These are phyloP conservation scores for Podotricha telesiphe DNA, from an alignment of 2,888 invertebrate genomes.

Conservation along the genomic window DNA sequence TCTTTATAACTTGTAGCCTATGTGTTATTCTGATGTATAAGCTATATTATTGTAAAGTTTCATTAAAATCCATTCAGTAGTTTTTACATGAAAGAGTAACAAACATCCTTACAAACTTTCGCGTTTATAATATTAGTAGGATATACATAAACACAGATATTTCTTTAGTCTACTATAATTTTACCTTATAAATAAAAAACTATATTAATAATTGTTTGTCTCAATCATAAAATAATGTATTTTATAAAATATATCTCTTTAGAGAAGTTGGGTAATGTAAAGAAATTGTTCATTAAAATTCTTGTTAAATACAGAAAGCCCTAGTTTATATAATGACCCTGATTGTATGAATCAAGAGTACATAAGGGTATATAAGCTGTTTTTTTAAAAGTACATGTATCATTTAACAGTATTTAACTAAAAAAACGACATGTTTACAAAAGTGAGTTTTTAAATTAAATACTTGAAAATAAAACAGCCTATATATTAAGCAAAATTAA, in stretches of 20 bases:
- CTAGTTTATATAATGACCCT: neutral
- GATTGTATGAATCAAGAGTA: neutral
- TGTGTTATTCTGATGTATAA: no score
- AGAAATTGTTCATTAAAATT: neutral
- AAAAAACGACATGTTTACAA: slow-evolving; percentile 2
- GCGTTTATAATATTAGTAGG: no score
- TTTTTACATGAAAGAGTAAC: no score
- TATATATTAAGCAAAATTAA: neutral
- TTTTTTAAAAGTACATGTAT: neutral
- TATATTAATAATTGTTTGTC: neutral
- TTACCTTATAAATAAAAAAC: no score
- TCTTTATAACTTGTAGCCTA: no score
- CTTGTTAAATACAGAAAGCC: slow-evolving; percentile 3
- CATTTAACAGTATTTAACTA: neutral
- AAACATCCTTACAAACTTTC: no score
- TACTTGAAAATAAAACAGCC: neutral
- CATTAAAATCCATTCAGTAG: no score
- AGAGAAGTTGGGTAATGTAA: neutral
- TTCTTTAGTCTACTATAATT: no score
- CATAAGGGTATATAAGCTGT: slow-evolving; percentile 5
- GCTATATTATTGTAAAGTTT: no score
- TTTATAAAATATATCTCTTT: neutral
- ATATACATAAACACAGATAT: no score
- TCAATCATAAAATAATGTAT: neutral
- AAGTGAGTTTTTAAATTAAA: neutral